Evolutionary conservation across 2,888 invertebrate species (phyloP).

Genomic region (Ecdyonurus torrentis): DNA sequence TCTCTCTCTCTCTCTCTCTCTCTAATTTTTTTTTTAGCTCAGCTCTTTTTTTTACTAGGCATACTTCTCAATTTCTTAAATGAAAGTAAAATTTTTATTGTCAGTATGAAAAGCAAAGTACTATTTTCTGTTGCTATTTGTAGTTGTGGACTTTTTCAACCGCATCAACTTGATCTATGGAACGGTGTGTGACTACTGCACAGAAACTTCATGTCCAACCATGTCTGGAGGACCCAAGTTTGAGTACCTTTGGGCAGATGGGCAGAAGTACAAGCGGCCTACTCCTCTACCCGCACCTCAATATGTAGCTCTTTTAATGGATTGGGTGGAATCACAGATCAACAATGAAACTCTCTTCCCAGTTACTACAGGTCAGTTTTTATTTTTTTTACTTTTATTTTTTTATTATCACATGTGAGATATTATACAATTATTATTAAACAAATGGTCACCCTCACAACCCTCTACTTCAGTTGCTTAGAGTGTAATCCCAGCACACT

Average conservation of each 20-base stretch:
- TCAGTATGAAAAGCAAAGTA: background rate
- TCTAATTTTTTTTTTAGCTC: no score
- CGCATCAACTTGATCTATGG: conserved; percentile 85
- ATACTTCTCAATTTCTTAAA: no score
- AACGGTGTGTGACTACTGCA: conserved; percentile 72
- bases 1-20: no score
- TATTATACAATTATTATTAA: no score
- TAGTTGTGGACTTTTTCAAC: conserved; percentile 89
- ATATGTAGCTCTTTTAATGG: conserved; percentile 71
- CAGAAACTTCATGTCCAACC: conserved; percentile 64
- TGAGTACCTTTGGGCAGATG: conserved; percentile 85
- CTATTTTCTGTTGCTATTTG: background rate
- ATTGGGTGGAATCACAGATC: conserved; percentile 82
- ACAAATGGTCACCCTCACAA: no score
- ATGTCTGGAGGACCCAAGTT: conserved; percentile 83
- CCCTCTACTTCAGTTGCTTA: no score
- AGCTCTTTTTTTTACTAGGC: no score
- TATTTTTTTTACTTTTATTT: no score
- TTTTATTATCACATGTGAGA: no score
- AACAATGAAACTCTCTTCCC: conserved; percentile 79
- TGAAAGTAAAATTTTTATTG: background rate
- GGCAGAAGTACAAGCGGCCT: conserved; percentile 57
- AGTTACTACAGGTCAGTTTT: conserved; percentile 55
- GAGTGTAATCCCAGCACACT: no score
- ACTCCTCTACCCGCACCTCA: conserved; percentile 67